Base-by-base conservation (phyloP, 2,113 vertebrate genomes). In the Sminthopsis crassicaudata region DNA sequence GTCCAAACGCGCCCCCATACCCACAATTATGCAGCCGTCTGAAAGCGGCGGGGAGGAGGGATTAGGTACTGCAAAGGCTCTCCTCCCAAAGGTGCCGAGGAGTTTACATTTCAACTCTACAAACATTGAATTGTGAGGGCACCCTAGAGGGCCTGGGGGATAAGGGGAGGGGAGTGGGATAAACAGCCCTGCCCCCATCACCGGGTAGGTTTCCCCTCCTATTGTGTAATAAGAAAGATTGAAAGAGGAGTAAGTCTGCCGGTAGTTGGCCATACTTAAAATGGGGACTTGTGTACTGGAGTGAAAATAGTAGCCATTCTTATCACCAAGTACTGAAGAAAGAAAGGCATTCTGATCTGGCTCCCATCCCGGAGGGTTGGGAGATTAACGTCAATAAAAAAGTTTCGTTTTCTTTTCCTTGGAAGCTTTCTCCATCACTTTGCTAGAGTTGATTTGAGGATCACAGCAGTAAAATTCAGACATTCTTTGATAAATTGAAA, bases 61-160 rank as follows among this genome's bases (percentile, higher is more conserved):
- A 84, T 42, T 42, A 84, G 27, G 92, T 53, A 50, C 90, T 36
- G 90, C 60, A 84, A 42, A 88, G 95, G 93, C 54, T 95, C 89
- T 46, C 46, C 52, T 11, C 24, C 23, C 8, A 5, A 84, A 42
- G 51, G 93, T 88, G 51, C 95, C 93, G 53, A 0, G 95, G 84
- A 93, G 95, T 92, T 89, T 95, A 94, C 90, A 57, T 96, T 93
- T 94, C 96, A 89, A 53, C 60, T 91, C 91, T 46, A 30, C 89
- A 92, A 95, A 90, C 53, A 67, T 46, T 3, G 53, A 52, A 42
- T 90, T 92, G 93, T 91, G 9, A 16, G 92, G 84, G 89, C 89
- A 27, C 84, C 91, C 30, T 50, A 23, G 53, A 52, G 57, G 84
- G 9, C 76, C 93, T 7, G 88, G 76, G 76, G 76, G 46, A 53